phyloP scores from a whole-genome alignment of 53 echinoderm and acorn worm species.

The Antedon mediterranea region DNA sequence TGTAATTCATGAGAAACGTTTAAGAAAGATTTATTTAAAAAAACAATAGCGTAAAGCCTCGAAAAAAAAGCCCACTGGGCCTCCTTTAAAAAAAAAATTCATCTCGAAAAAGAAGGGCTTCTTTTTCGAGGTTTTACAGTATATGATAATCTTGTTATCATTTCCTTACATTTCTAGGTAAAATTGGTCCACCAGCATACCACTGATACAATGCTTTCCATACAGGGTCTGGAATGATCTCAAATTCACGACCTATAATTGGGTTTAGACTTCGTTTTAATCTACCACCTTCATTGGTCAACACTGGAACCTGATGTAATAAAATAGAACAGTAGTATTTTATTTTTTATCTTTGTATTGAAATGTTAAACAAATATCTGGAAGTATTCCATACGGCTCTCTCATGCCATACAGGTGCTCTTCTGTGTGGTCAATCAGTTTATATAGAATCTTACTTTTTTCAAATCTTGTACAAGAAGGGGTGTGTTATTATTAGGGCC shows the following conservation, averaged over 20 bases:
- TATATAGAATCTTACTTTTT: conserved; percentile 48
- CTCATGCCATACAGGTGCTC: too few species aligned
- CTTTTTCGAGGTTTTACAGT: too few species aligned
- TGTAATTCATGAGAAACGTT: too few species aligned
- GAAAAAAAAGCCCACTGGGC: too few species aligned
- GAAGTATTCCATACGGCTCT: too few species aligned
- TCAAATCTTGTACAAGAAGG: conserved; percentile 58
- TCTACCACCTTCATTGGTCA: conserved; percentile 92
- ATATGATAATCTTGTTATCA: background rate
- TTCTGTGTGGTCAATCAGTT: too few species aligned
- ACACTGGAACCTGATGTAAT: conserved; percentile 39
- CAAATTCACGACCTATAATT: conserved; percentile 48
- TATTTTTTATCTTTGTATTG: background rate
- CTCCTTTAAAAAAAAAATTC: too few species aligned
- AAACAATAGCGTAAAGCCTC: too few species aligned
- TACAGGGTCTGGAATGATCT: conserved; percentile 86
- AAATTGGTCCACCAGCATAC: conserved; percentile 92
- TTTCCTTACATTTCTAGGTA: conserved; percentile 87
- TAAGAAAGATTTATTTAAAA: too few species aligned
- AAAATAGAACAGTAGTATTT: too few species aligned
- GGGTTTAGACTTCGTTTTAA: conserved; percentile 48
- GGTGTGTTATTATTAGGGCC: conserved; percentile 78
- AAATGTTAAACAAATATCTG: too few species aligned
- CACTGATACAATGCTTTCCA: conserved; percentile 95
- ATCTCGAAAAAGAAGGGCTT: background rate